These are phyloP conservation scores for Dasysyrphus tricinctus DNA, from an alignment of 2,888 invertebrate species.

Conservation along the genomic window DNA sequence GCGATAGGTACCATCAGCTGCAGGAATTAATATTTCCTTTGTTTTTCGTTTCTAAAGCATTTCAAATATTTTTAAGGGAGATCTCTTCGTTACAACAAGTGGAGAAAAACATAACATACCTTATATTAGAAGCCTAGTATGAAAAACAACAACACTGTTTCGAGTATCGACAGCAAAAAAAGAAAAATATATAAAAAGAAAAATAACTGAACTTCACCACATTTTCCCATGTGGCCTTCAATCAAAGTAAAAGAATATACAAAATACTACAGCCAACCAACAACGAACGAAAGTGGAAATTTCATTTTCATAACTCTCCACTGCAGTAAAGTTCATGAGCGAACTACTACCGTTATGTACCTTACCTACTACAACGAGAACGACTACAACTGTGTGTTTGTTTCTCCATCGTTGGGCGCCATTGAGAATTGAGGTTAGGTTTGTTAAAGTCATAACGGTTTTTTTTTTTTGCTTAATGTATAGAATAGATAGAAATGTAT, in stretches of 20 bases:
- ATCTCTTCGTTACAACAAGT: background rate
- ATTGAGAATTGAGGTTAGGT: conserved; percentile 67
- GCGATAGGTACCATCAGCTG: too few species aligned
- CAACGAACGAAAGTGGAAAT: conserved; percentile 68
- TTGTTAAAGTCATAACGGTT: conserved; percentile 53
- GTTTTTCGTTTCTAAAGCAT: too few species aligned
- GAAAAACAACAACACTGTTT: conserved; percentile 31
- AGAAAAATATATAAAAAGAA: conserved; percentile 30
- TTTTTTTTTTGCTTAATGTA: background rate
- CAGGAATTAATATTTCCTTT: too few species aligned
- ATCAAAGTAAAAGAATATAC: conserved; percentile 47
- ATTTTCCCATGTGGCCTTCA: conserved; percentile 61
- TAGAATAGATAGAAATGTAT: background rate
- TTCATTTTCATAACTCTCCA: conserved; percentile 75
- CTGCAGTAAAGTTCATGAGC: conserved; percentile 73
- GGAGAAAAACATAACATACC: conserved; percentile 2
- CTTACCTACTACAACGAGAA: background rate
- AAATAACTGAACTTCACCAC: conserved; percentile 41
- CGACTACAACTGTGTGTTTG: conserved; percentile 45
- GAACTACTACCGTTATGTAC: conserved; percentile 32
- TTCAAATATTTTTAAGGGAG: too few species aligned
- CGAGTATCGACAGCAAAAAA: conserved; percentile 13
- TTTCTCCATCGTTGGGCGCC: conserved; percentile 61
- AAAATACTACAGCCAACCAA: conserved; percentile 27
- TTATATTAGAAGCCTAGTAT: background rate